Evolutionary conservation across 2,113 vertebrate species (phyloP).

Genomic region (Lampris incognitus): DNA sequence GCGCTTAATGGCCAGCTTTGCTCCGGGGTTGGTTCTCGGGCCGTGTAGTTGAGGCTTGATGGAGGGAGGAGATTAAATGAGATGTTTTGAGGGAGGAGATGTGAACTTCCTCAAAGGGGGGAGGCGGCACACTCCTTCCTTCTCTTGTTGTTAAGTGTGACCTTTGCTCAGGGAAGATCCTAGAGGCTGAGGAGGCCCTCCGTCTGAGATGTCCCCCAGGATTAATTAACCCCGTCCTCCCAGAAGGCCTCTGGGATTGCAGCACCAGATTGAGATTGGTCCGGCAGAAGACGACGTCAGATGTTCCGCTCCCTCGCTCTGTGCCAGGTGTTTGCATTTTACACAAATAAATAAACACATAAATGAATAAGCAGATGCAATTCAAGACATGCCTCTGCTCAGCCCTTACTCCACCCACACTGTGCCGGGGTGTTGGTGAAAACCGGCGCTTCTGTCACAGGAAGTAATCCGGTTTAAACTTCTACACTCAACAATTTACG

Average conservation of each 20-base stretch:
- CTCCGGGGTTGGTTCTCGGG: slow-evolving; percentile 59
- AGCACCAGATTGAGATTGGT: slow-evolving; percentile 48
- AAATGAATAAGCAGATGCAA: too few species aligned
- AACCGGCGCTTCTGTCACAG: too few species aligned
- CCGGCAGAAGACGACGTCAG: background rate
- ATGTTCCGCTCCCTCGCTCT: slow-evolving; percentile 11
- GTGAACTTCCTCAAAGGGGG: slow-evolving; percentile 55
- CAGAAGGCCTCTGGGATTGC: slow-evolving; percentile 66
- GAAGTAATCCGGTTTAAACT: too few species aligned
- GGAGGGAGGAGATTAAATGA: slow-evolving; percentile 67
- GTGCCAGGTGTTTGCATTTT: slow-evolving; percentile 54
- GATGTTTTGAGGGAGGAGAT: slow-evolving; percentile 59
- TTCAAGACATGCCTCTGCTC: background rate
- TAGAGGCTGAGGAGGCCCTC: slow-evolving; percentile 56
- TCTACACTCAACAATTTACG: too few species aligned
- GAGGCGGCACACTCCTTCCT: slow-evolving; percentile 48
- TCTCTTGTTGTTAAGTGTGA: slow-evolving; percentile 71
- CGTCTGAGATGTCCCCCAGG: slow-evolving; percentile 67
- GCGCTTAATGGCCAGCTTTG: slow-evolving; percentile 61
- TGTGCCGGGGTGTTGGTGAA: background rate
- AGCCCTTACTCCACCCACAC: background rate
- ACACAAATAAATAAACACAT: background rate
- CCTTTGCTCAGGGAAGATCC: slow-evolving; percentile 74
- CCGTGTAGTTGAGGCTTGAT: slow-evolving; percentile 55
- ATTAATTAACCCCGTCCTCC: slow-evolving; percentile 77